phyloP scores from a whole-genome alignment of 2,797 vertebrate genomes.

The Ispidina picta region DNA sequence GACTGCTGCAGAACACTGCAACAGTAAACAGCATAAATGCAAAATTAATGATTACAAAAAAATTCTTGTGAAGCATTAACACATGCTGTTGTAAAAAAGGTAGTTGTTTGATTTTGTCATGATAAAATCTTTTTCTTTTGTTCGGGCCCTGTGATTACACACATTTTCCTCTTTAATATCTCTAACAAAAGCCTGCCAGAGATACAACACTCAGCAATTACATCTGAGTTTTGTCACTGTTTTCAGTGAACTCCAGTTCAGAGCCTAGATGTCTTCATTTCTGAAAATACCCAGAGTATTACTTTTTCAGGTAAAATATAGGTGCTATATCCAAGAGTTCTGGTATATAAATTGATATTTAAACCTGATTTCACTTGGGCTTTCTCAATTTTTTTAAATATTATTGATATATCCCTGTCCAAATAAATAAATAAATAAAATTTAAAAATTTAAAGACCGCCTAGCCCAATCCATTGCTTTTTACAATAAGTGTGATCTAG shows the following conservation, averaged over 20 bases:
- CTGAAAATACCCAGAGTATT: not conserved
- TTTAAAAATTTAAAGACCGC: not conserved
- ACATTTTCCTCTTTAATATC: not conserved
- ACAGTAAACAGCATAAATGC: not conserved
- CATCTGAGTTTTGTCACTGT: not conserved
- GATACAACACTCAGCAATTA: not conserved
- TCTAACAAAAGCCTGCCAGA: not conserved
- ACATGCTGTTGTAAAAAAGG: not conserved
- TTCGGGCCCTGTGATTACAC: not conserved
- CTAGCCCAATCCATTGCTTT: not conserved
- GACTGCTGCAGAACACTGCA: not conserved
- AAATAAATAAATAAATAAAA: not conserved
- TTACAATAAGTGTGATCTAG: not conserved
- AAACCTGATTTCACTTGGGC: not conserved
- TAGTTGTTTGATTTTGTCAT: not conserved
- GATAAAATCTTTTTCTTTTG: not conserved
- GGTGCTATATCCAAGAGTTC: not conserved
- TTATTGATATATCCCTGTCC: not conserved
- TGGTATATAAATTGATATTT: not conserved
- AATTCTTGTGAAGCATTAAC: not conserved
- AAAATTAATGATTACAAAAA: conserved; percentile 3
- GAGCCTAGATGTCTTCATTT: conserved; percentile 12
- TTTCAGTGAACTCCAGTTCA: conserved; percentile 18
- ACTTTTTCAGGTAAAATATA: not conserved
- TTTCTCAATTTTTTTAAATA: not conserved